These are phyloP conservation scores for Tetragonisca angustula DNA, from an alignment of 2,888 invertebrate genomes.

Conservation along the genomic window DNA sequence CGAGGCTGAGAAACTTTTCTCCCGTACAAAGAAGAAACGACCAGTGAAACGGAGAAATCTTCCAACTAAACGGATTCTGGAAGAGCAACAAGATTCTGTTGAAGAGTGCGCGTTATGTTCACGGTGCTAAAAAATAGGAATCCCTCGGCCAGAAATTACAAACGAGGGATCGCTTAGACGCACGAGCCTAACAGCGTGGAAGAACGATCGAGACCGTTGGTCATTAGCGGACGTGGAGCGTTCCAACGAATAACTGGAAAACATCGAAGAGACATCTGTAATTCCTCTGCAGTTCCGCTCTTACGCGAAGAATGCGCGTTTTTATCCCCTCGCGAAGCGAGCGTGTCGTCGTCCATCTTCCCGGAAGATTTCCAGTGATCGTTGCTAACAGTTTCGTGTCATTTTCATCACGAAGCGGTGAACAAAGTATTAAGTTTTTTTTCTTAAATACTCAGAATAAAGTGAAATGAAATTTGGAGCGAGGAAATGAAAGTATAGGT, in stretches of 20 bases:
- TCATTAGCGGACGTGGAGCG: constrained; percentile 35
- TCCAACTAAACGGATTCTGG: constrained; percentile 1
- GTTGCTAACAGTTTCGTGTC: not conserved
- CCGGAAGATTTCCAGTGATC: constrained; percentile 25
- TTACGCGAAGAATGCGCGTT: constrained; percentile 11
- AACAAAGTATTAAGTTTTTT: not conserved
- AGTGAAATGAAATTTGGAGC: not conserved
- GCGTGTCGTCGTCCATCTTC: constrained; percentile 17
- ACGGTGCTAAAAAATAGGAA: constrained; percentile 35
- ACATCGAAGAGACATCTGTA: constrained; percentile 44
- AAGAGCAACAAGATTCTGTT: constrained; percentile 30
- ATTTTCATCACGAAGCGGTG: not conserved
- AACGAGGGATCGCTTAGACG: constrained; percentile 36
- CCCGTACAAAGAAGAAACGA: not conserved
- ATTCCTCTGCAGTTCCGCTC: constrained; percentile 29
- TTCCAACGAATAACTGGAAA: constrained; percentile 13
- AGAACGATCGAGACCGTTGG: constrained; percentile 39
- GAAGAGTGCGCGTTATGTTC: constrained; percentile 28
- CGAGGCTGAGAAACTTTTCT: constrained; percentile 5
- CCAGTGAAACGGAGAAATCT: not conserved
- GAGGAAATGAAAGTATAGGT: not conserved
- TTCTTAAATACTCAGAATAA: not conserved
- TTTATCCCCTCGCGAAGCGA: not conserved
- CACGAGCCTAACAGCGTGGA: constrained; percentile 50
- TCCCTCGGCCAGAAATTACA: constrained; percentile 31